Evolutionary conservation across 2,888 invertebrate genomes (phyloP).

Genomic region (Euspilapteryx auroguttella): DNA sequence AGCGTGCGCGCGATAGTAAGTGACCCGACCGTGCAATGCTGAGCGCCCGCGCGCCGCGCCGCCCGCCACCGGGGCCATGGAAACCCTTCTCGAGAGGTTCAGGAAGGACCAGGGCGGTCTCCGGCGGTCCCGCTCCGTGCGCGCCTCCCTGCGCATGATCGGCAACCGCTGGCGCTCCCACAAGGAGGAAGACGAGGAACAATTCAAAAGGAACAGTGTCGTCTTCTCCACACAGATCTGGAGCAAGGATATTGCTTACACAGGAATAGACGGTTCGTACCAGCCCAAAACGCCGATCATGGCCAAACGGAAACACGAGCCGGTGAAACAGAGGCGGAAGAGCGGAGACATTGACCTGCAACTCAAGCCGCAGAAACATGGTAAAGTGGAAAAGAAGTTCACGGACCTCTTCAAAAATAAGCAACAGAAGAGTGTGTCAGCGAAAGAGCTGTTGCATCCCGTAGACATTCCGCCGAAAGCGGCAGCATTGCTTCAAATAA

Average conservation of each 20-base stretch:
- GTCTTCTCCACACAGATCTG: slow-evolving; percentile 37
- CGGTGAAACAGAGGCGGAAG: slow-evolving; percentile 29
- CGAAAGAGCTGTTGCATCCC: slow-evolving; percentile 46
- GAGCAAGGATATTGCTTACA: slow-evolving; percentile 41
- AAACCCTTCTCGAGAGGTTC: slow-evolving; percentile 53
- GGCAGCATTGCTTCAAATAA: slow-evolving; percentile 63
- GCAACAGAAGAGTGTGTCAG: slow-evolving; percentile 40
- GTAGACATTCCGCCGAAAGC: slow-evolving; percentile 64
- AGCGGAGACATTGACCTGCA: slow-evolving; percentile 46
- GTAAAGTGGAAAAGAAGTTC: slow-evolving; percentile 48
- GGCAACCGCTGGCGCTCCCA: slow-evolving; percentile 62
- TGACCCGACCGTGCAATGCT: slow-evolving; percentile 49
- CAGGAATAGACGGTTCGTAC: slow-evolving; percentile 48
- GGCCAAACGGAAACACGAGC: slow-evolving; percentile 39
- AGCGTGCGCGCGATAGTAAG: slow-evolving; percentile 51
- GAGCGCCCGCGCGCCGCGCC: slow-evolving; percentile 37
- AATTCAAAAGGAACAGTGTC: slow-evolving; percentile 34
- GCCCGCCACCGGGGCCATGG: slow-evolving; percentile 48
- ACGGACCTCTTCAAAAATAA: slow-evolving; percentile 50
- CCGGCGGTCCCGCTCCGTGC: slow-evolving; percentile 69
- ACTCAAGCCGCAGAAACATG: slow-evolving; percentile 33
- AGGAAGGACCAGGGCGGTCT: slow-evolving; percentile 50
- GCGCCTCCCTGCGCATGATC: slow-evolving; percentile 69
- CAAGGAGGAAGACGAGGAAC: slow-evolving; percentile 35
- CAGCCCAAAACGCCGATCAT: slow-evolving; percentile 46